Conservation (phyloP, 1,140 invertebrate genomes). For the Wasmannia auropunctata region DNA sequence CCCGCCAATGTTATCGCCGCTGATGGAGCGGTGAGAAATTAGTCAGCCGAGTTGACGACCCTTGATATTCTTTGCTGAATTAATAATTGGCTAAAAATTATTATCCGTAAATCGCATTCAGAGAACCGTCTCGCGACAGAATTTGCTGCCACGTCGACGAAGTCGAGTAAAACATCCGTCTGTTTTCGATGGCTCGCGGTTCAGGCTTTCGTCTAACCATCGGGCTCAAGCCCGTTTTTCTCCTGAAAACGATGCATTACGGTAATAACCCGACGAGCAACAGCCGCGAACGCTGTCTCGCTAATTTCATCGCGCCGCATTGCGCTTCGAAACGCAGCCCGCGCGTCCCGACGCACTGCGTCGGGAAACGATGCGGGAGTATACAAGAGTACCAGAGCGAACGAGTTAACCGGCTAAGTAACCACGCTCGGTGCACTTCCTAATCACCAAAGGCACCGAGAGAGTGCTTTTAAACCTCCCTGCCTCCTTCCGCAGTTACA, state of each 20-base stretch:
- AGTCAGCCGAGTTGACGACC: neutral
- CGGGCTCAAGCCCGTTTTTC: conserved; percentile 5
- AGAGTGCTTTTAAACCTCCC: conserved; percentile 62
- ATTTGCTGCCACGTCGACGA: neutral
- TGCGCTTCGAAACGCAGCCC: conserved; percentile 4
- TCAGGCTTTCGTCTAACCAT: neutral
- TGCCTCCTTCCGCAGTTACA: conserved; percentile 40
- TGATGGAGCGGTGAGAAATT: conserved; percentile 25
- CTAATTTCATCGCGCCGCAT: conserved; percentile 34
- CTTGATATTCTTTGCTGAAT: neutral
- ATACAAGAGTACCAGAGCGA: neutral
- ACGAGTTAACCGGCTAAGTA: conserved; percentile 53
- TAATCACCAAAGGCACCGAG: conserved; percentile 57
- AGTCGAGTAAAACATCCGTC: neutral
- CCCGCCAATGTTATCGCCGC: neutral
- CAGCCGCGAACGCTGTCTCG: conserved; percentile 11
- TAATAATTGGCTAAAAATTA: conserved; percentile 9
- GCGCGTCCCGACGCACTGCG: conserved; percentile 8
- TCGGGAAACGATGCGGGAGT: conserved; percentile 8
- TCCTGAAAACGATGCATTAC: conserved; percentile 34
- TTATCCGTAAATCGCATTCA: neutral
- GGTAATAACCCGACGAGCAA: conserved; percentile 36
- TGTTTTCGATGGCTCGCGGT: neutral
- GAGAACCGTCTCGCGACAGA: neutral
- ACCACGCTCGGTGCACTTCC: conserved; percentile 49